Evolutionary conservation across 2,888 invertebrate species (phyloP).

Genomic region (Polydrusus cervinus): DNA sequence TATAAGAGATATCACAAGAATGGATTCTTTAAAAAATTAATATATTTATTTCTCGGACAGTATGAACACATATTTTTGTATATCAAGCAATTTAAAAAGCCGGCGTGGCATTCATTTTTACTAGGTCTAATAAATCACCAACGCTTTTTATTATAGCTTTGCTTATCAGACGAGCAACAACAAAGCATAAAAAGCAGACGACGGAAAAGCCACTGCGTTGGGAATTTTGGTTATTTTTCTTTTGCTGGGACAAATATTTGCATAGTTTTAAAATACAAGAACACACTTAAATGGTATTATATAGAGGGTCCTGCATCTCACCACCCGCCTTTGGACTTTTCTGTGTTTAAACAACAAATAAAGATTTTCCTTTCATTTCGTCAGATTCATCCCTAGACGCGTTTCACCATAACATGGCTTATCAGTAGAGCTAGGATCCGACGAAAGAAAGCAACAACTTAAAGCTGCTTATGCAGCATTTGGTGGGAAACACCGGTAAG

Average conservation of each 20-base stretch:
- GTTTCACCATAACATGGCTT: no score
- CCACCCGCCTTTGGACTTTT: no score
- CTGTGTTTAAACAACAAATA: no score
- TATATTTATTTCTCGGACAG: background rate
- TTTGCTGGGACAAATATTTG: background rate
- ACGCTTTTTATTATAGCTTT: slow-evolving; percentile 14
- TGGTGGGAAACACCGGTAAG: no score
- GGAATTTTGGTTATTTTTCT: slow-evolving; percentile 6
- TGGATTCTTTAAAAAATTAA: no score
- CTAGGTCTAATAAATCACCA: slow-evolving; percentile 15
- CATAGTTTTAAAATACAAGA: background rate
- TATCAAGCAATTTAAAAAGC: slow-evolving; percentile 9
- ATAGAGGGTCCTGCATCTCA: no score
- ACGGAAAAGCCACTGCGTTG: slow-evolving; percentile 8
- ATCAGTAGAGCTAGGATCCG: no score
- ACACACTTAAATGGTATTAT: background rate
- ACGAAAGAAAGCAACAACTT: no score
- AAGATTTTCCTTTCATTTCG: no score
- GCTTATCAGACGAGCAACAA: slow-evolving; percentile 14
- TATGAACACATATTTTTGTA: background rate
- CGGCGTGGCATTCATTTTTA: slow-evolving; percentile 9
- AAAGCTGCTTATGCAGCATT: no score
- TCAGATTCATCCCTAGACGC: no score
- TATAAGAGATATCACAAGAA: no score
- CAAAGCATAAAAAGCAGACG: slow-evolving; percentile 5